A percentile compares a stretch with the other conserved stretches of the same genome.
These are phyloP conservation scores for Andrena chrysosceles DNA, from an alignment of 2,888 invertebrate genomes.

Conservation along the genomic window DNA sequence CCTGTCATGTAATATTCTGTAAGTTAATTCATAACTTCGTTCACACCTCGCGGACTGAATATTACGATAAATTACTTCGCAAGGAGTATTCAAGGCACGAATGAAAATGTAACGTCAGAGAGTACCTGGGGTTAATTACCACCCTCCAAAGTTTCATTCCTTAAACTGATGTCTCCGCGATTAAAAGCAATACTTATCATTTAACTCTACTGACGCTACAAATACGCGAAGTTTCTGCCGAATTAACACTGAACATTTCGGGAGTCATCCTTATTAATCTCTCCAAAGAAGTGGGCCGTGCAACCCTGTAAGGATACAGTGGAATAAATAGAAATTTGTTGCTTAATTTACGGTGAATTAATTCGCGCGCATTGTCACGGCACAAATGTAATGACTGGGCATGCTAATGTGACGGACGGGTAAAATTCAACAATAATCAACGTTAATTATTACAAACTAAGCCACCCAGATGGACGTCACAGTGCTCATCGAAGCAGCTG, in stretches of 20 bases:
- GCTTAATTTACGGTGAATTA: background rate
- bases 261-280: no score
- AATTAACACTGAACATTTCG: no score
- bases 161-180: no score
- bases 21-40: no score
- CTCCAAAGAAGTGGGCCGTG: no score
- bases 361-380: background rate
- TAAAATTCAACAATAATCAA: slow-evolving; percentile 6
- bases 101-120: background rate
- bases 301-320: no score
- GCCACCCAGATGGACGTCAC: background rate
- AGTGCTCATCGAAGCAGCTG: background rate
- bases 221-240: background rate
- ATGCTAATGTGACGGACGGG: background rate
- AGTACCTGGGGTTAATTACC: background rate
- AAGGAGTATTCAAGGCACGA: background rate
- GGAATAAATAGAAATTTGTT: no score
- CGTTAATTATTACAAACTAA: slow-evolving; percentile 10
- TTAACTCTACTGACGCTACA: background rate
- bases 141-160: no score
- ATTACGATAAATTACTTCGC: no score
- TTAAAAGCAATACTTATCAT: background rate
- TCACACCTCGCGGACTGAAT: no score
- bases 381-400: background rate
- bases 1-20: no score